Evolutionary conservation across 2,797 vertebrate species (phyloP), one percentile per base, ranked within the genome.

Genomic region (Aphelocoma californica): DNA sequence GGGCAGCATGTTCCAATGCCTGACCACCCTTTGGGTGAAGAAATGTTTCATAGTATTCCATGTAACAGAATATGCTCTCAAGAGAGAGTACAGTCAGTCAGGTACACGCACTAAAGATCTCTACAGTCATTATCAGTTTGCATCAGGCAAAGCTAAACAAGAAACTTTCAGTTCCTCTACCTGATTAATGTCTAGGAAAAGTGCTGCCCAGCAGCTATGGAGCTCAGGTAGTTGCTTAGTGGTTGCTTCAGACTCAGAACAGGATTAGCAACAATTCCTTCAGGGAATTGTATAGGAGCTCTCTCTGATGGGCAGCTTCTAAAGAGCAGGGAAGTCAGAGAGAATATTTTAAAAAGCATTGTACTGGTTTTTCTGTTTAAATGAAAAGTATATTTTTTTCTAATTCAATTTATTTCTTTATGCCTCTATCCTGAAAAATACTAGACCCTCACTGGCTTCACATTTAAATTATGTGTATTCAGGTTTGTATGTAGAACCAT

Each of bases 91-190:
- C 45, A 75, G 32, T 60, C 82, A 42, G 16, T 74, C 45, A 56
- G 48, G 25, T 69, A 28, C 44, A 4, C 0, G 0, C 47, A 26
- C 8, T 45, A 4, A 79, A 34, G 73, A 48, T 42, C 48, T 69
- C 57, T 36, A 1, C 60, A 31, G 61, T 56, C 66, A 24, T 3
- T 65, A 57, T 69, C n/a, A 23, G 23, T 64, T 65, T 84, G 66
- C 54, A 21, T 54, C 50, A 60, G 26, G 56, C 7, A 13, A 79
- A 79, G 60, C 36, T 70, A 50, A 58, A 42, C 19, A 50, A 81
- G 65, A 54, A 90, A 28, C 48, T 77, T 78, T 17, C n/a, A 12
- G 40, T 50, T 91, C 16, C 16, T 90, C 17, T 8, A 12, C 14
- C 18, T 62, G 31, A 21, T 32, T 42, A 26, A 50, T 53, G 45